A percentile compares a stretch with the other conserved stretches of the same genome.
phyloP scores from a whole-genome alignment of 2,797 vertebrate genomes.

The Melanotaenia maccullochi region DNA sequence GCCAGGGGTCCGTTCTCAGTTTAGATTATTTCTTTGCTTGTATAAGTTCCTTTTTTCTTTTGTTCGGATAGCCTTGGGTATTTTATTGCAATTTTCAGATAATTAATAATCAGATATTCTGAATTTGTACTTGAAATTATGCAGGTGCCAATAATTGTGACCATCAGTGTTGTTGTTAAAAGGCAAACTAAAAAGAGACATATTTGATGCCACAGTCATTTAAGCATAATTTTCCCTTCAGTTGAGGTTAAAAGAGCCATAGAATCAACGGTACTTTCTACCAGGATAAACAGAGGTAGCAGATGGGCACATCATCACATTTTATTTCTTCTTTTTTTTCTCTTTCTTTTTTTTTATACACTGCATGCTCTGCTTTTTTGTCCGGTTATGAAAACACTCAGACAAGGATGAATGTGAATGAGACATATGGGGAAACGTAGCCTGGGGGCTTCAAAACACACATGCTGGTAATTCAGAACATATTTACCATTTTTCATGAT shows the following conservation, averaged over 20 bases:
- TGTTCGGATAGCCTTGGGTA: neutral
- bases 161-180: neutral
- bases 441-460: slow-evolving; percentile 75
- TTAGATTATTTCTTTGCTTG: neutral
- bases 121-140: neutral
- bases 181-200: slow-evolving; percentile 19
- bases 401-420: slow-evolving; percentile 71
- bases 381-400: slow-evolving; percentile 74
- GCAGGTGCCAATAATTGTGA: neutral
- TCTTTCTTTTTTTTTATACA: slow-evolving; percentile 6
- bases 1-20: neutral
- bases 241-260: slow-evolving; percentile 6
- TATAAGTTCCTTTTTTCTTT: neutral
- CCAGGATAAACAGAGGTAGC: neutral
- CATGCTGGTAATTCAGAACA: slow-evolving; percentile 80
- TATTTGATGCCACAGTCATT: slow-evolving; percentile 17
- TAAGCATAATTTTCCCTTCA: slow-evolving; percentile 8
- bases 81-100: neutral
- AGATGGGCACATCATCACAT: slow-evolving; percentile 15
- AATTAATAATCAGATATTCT: neutral
- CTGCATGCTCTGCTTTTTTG: slow-evolving; percentile 45
- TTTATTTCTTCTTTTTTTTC: slow-evolving; percentile 11
- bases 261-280: slow-evolving; percentile 3
- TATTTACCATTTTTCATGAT: slow-evolving; percentile 78
- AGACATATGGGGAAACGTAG: slow-evolving; percentile 78